These are phyloP conservation scores for Oriolus oriolus DNA, from an alignment of 2,113 vertebrate species.

Conservation along the genomic window DNA sequence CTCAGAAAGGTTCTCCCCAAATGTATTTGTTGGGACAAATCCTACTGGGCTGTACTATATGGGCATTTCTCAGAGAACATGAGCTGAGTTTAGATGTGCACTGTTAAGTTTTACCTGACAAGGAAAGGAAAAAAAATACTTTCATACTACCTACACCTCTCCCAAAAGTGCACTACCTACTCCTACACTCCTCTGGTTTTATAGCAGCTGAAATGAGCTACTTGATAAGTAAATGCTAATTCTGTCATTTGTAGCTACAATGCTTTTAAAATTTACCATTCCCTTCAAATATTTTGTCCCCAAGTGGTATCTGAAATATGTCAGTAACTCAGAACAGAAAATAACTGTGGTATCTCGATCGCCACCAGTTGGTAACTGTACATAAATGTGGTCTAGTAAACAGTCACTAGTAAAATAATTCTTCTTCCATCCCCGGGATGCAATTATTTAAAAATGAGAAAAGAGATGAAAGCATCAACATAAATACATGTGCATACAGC, in stretches of 20 bases:
- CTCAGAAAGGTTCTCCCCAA: not conserved
- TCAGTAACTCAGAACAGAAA: conserved; percentile 28
- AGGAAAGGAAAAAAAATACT: not conserved
- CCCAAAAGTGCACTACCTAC: not conserved
- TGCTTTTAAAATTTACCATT: not conserved
- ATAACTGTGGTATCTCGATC: not conserved
- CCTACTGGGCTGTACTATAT: not conserved
- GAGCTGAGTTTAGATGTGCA: not conserved
- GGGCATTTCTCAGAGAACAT: not conserved
- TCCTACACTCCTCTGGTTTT: not conserved
- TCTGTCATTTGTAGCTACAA: not conserved
- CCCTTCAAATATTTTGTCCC: not conserved
- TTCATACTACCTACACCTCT: not conserved
- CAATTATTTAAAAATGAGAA: not conserved
- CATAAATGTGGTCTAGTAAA: not conserved
- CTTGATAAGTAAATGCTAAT: not conserved
- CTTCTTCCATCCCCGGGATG: not conserved
- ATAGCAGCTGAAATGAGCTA: not conserved
- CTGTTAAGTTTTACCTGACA: not conserved
- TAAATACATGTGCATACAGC: not conserved
- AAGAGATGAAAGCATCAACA: not conserved
- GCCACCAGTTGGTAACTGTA: not conserved
- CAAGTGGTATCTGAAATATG: not conserved
- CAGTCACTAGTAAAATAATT: not conserved
- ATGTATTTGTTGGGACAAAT: not conserved